Conservation (phyloP, 2,797 vertebrate species). For the Rhinella marina region DNA sequence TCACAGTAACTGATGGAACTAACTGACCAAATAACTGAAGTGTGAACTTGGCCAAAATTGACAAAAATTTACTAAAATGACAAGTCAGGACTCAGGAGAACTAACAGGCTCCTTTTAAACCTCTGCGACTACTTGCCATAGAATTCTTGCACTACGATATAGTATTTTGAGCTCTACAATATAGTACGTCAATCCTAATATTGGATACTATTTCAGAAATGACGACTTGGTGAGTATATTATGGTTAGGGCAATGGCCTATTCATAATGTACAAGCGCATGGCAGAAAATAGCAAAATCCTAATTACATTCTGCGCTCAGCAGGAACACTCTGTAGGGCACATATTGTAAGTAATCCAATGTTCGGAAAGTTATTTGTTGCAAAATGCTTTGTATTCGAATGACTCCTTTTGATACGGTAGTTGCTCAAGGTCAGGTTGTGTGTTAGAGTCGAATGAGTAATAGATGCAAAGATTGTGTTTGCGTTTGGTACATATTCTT, state of each 20-base stretch:
- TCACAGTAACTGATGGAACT: too few relatives aligned
- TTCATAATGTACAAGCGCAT: background rate
- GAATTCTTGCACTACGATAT: too few relatives aligned
- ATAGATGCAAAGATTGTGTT: background rate
- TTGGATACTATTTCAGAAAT: background rate
- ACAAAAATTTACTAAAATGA: too few relatives aligned
- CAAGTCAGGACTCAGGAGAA: too few relatives aligned
- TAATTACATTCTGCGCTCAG: background rate
- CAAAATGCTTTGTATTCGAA: background rate
- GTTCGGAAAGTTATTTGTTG: background rate
- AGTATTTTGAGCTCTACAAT: too few relatives aligned
- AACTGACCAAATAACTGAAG: too few relatives aligned
- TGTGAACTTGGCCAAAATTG: too few relatives aligned
- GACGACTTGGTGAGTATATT: background rate
- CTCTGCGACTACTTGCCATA: too few relatives aligned
- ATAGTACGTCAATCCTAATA: too few relatives aligned
- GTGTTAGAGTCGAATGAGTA: conserved; percentile 14
- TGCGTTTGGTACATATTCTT: conserved; percentile 15
- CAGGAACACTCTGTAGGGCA: conserved; percentile 18
- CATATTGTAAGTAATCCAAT: background rate
- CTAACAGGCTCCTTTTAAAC: too few relatives aligned
- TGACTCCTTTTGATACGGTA: conserved; percentile 8
- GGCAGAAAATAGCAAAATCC: background rate
- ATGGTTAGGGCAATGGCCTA: background rate
- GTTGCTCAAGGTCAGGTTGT: background rate